Percentiles rank a stretch among this genome's conserved stretches.
Evolutionary conservation across 2,888 invertebrate genomes (phyloP).

Genomic region (Trissoscelio sp.): DNA sequence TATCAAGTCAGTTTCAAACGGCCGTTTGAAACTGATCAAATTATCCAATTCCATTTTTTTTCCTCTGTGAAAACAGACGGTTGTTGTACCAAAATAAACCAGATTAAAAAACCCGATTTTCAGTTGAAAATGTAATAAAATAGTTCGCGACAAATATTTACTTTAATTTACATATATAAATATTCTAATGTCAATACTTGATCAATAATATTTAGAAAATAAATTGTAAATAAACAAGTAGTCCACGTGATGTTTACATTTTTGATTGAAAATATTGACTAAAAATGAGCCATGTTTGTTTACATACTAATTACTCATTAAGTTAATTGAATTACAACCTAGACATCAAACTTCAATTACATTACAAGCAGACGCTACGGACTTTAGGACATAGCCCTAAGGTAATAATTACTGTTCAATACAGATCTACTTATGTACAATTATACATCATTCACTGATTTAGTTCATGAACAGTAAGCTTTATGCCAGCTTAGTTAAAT

Average conservation of each 20-base stretch:
- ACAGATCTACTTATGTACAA: constrained; percentile 23
- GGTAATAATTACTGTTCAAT: constrained; percentile 25
- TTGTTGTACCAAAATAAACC: too few relatives aligned
- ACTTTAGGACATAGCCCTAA: constrained; percentile 6
- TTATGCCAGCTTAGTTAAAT: constrained; percentile 1
- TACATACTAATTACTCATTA: background rate
- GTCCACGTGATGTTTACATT: too few relatives aligned
- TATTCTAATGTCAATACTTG: too few relatives aligned
- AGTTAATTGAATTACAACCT: background rate
- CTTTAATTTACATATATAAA: too few relatives aligned
- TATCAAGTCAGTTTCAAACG: constrained; percentile 34
- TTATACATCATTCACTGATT: constrained; percentile 17
- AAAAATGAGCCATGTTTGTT: background rate
- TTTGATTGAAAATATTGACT: background rate
- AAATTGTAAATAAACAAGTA: too few relatives aligned
- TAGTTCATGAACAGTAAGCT: constrained; percentile 8
- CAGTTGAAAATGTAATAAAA: too few relatives aligned
- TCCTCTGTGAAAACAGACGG: too few relatives aligned
- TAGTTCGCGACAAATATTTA: too few relatives aligned
- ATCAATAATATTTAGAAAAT: too few relatives aligned
- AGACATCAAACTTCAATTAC: constrained; percentile 8
- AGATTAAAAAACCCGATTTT: too few relatives aligned
- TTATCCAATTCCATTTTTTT: background rate
- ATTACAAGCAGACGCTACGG: constrained; percentile 1
- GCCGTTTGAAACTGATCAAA: constrained; percentile 20